Evolutionary conservation across 2,888 invertebrate genomes (phyloP).

Genomic region (Orgyia antiqua): DNA sequence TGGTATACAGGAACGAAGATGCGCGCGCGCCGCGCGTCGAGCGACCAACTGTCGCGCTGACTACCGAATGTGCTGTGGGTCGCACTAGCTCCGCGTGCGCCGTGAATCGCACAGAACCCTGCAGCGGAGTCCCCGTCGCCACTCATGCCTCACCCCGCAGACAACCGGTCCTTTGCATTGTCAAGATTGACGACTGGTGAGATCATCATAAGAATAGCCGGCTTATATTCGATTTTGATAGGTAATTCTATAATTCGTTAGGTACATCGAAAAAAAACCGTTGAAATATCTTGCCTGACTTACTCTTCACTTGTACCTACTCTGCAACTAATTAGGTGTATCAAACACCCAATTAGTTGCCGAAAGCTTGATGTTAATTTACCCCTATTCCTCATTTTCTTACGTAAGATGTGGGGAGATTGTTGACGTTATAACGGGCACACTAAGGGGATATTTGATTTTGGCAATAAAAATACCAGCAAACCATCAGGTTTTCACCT

Average conservation of each 20-base stretch:
- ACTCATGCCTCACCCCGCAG: conserved; percentile 46
- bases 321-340: too few relatives aligned
- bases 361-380: too few relatives aligned
- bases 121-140: conserved; percentile 54
- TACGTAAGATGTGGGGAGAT: too few relatives aligned
- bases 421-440: too few relatives aligned
- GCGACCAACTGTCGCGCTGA: conserved; percentile 67
- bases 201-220: conserved; percentile 62
- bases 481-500: too few relatives aligned
- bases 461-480: too few relatives aligned
- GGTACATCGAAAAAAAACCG: too few relatives aligned
- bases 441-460: too few relatives aligned
- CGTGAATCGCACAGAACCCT: conserved; percentile 68
- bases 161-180: conserved; percentile 74
- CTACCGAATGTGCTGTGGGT: conserved; percentile 46
- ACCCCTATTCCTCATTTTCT: too few relatives aligned
- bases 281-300: too few relatives aligned
- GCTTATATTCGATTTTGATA: conserved; percentile 50
- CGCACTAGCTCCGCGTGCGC: conserved; percentile 47
- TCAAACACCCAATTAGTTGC: too few relatives aligned
- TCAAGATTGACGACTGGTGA: conserved; percentile 73
- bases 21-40: conserved; percentile 71
- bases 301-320: neutral
- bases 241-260: conserved; percentile 31
- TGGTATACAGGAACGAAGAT: conserved; percentile 33